phyloP scores from a whole-genome alignment of 2,888 invertebrate genomes.

The Apamea anceps region DNA sequence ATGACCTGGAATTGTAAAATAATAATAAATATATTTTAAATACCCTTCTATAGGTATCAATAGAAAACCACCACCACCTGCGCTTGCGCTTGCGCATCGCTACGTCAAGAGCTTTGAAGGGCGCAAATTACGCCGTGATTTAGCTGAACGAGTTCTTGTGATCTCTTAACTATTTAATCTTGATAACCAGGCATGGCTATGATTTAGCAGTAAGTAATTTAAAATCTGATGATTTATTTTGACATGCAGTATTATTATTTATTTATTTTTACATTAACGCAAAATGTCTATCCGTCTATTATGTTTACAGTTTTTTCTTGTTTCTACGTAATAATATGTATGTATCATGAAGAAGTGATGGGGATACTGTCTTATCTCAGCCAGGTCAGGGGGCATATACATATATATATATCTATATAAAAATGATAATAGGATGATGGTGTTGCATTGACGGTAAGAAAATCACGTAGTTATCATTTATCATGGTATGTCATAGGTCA shows the following conservation, averaged over 20 bases:
- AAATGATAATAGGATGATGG: slow-evolving; percentile 9
- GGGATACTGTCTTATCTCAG: slow-evolving; percentile 9
- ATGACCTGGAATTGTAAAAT: slow-evolving; percentile 90
- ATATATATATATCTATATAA: no score
- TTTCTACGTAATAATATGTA: neutral
- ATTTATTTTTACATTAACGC: neutral
- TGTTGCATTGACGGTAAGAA: neutral
- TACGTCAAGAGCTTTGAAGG: neutral
- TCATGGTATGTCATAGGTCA: neutral
- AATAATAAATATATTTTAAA: neutral
- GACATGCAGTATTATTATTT: neutral
- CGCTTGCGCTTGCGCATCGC: neutral
- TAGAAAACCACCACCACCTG: neutral
- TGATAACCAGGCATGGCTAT: neutral
- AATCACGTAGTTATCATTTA: neutral
- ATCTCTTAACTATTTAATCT: neutral
- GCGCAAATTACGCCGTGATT: neutral
- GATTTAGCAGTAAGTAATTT: neutral
- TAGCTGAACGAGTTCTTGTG: neutral
- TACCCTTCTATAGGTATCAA: neutral
- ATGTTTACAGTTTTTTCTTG: neutral
- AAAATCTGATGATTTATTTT: neutral
- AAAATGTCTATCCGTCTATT: neutral
- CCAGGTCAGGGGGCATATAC: slow-evolving; percentile 9
- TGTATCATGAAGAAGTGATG: neutral